Base-by-base conservation (phyloP, 2,888 invertebrate species). In the Meliscaeva auricollis region DNA sequence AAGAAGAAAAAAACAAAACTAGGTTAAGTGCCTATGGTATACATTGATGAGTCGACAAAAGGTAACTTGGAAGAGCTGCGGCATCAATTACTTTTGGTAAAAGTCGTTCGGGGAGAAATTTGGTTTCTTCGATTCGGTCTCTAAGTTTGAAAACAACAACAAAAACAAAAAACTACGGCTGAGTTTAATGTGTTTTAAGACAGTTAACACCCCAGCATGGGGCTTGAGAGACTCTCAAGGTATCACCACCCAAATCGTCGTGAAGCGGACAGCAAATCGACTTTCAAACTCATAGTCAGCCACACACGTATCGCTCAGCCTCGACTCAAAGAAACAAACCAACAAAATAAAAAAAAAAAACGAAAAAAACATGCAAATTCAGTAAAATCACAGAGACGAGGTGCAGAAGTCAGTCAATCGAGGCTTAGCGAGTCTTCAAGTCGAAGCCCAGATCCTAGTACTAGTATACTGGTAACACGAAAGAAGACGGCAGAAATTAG, bases 401-500 rank as follows among this genome's bases (percentile, higher is more conserved):
- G 60, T 64, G 58, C 76, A 60, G 56, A 69, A 76, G 76, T 60
- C 81, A 85, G 72, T 81, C 76, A 80, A 70, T 75, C 74, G 64
- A 58, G 54, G 26, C n/a, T 44, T 44, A 26, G n/a, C n/a, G 50
- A 75, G 74, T 48, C 30, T 50, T 64, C 44, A 66, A 17, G 20
- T 44, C 44, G 26, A 62, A 73, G 52, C 69, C 48, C 60, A 64
- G 52, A 60, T 76, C 82, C 64, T 50, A 66, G 66, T 50, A 50
- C 35, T 17, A 22, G 17, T 20, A 26, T 26, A 8, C 77, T 69
- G 69, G 73, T 72, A 58, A 66, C 79, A 77, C 79, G 84, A 81
- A 85, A 87, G 85, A 74, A 79, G 85, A 81, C 83, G 79, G 85
- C 82, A 83, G 80, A 85, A 87, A 84, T 87, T 81, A 87, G 75